Conservation (phyloP, 1,140 invertebrate genomes). For the Diorhabda carinulata region DNA sequence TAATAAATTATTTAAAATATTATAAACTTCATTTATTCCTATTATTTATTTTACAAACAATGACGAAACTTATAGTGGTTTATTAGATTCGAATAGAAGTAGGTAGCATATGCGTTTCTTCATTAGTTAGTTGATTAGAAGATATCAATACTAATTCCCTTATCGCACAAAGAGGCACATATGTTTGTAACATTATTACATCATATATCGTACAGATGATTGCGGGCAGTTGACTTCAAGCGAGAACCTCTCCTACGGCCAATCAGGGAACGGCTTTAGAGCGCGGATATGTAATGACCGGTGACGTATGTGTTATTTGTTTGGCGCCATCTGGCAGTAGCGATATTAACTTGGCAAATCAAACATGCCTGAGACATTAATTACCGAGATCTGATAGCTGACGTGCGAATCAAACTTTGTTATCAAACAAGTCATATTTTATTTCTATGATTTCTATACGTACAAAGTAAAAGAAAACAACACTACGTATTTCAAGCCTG, state of each 20-base stretch:
- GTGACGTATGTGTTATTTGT: conserved; percentile 50
- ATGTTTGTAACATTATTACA: conserved; percentile 48
- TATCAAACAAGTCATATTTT: conserved; percentile 32
- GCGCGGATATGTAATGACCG: conserved; percentile 42
- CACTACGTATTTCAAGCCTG: too few relatives aligned
- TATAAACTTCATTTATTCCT: too few relatives aligned
- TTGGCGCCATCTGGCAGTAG: conserved; percentile 47
- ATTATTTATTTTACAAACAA: too few relatives aligned
- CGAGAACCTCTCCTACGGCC: conserved; percentile 21
- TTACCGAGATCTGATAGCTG: conserved; percentile 42
- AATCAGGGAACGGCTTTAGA: conserved; percentile 16
- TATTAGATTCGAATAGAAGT: conserved; percentile 2
- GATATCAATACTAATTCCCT: conserved; percentile 47
- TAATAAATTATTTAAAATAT: too few relatives aligned
- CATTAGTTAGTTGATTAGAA: conserved; percentile 45
- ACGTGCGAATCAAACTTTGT: conserved; percentile 30
- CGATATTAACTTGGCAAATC: conserved; percentile 50
- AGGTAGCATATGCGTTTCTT: conserved; percentile 43
- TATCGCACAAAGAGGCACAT: conserved; percentile 45
- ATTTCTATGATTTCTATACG: conserved; percentile 5
- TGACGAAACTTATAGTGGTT: not conserved
- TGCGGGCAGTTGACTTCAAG: conserved; percentile 38
- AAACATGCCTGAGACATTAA: conserved; percentile 48
- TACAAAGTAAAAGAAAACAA: too few relatives aligned
- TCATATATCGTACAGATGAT: conserved; percentile 48